These are phyloP conservation scores for Strix occidentalis DNA, from an alignment of 2,797 vertebrate genomes.

Conservation along the genomic window DNA sequence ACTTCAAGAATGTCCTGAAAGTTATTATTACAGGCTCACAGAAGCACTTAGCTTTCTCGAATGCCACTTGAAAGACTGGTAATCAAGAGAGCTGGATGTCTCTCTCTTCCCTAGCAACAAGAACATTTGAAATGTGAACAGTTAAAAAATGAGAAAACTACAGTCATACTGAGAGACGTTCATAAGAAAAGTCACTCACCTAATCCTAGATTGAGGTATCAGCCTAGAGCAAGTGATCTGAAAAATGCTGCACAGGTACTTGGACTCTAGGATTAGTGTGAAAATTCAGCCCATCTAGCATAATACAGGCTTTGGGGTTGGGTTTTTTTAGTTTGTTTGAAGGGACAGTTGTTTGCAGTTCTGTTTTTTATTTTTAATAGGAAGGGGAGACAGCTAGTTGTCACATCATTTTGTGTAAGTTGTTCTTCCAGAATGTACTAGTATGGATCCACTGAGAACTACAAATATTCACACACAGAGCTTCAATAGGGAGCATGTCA, in stretches of 20 bases:
- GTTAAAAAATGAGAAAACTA: not conserved
- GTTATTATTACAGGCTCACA: not conserved
- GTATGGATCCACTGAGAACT: not conserved
- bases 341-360: too few species aligned
- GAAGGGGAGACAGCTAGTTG: not conserved
- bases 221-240: not conserved
- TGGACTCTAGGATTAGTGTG: not conserved
- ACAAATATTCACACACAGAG: not conserved
- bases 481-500: not conserved
- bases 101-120: not conserved
- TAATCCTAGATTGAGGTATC: constrained; percentile 13
- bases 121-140: constrained; percentile 3
- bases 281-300: not conserved
- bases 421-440: not conserved
- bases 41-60: not conserved
- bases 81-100: not conserved
- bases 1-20: not conserved
- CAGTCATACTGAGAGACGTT: not conserved
- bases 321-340: not conserved
- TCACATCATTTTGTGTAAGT: not conserved
- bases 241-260: constrained; percentile 10
- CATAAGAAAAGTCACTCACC: not conserved
- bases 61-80: not conserved
- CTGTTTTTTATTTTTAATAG: not conserved
- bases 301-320: not conserved